Percentiles rank a stretch among this genome's conserved stretches.
Conservation (phyloP, 1,140 invertebrate species). For the Bombus sibiricus region DNA sequence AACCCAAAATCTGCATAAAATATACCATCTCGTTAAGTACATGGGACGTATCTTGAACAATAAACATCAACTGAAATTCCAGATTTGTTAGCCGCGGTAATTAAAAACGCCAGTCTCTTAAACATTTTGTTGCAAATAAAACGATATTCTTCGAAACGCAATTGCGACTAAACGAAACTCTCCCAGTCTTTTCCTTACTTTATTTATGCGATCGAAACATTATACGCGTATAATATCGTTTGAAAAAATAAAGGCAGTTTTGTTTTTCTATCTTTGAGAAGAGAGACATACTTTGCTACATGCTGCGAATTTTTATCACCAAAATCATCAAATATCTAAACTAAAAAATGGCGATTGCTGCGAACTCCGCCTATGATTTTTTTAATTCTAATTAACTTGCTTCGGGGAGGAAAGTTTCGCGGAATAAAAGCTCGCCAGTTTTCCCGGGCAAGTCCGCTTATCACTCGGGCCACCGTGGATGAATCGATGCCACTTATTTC, state of each 20-base stretch:
- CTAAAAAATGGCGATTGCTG: not conserved
- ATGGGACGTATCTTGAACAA: not conserved
- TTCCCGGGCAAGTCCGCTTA: not conserved
- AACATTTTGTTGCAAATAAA: not conserved
- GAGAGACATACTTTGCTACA: not conserved
- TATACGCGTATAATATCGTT: too few species aligned
- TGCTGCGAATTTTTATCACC: not conserved
- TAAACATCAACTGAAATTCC: not conserved
- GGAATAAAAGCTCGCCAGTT: not conserved
- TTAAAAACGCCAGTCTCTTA: not conserved
- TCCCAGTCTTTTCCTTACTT: not conserved
- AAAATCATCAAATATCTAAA: not conserved
- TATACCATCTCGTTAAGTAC: not conserved
- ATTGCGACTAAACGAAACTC: not conserved
- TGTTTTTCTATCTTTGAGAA: not conserved
- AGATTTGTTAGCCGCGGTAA: not conserved
- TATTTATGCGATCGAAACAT: not conserved
- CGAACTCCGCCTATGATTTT: not conserved
- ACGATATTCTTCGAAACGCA: not conserved
- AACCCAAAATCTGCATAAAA: not conserved
- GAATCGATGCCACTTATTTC: constrained; percentile 19
- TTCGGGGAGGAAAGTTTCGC: not conserved
- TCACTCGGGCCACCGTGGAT: not conserved
- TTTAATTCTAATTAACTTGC: not conserved
- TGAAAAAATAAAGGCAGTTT: not conserved